phyloP scores from a whole-genome alignment of 2,888 invertebrate genomes.

The Trissoscelio sp. region DNA sequence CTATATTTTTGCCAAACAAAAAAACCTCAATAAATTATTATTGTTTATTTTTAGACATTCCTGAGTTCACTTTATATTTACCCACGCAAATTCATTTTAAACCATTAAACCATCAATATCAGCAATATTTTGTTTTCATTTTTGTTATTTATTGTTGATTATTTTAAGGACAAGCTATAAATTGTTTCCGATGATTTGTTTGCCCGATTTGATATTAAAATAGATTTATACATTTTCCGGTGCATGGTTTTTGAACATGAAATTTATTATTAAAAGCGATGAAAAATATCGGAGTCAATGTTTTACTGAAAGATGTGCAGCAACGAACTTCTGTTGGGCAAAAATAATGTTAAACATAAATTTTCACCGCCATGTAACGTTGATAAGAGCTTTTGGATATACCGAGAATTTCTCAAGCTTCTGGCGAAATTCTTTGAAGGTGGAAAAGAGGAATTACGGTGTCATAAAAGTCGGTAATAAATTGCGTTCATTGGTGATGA shows the following conservation, averaged over 20 bases:
- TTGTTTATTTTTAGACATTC: too few relatives aligned
- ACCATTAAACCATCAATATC: too few relatives aligned
- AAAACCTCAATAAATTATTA: too few relatives aligned
- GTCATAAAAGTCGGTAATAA: constrained; percentile 53
- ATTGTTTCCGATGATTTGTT: too few relatives aligned
- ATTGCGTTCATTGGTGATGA: constrained; percentile 33
- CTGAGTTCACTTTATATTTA: too few relatives aligned
- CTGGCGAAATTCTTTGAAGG: constrained; percentile 49
- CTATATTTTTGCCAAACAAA: too few relatives aligned
- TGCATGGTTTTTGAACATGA: background rate
- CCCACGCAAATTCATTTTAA: too few relatives aligned
- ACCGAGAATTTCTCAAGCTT: constrained; percentile 55
- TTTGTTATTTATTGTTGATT: too few relatives aligned
- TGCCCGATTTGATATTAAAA: too few relatives aligned
- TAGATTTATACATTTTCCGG: background rate
- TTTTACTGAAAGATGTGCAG: constrained; percentile 34
- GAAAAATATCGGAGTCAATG: constrained; percentile 30
- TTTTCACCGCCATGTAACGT: constrained; percentile 36
- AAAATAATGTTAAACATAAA: constrained; percentile 63
- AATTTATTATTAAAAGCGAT: constrained; percentile 31
- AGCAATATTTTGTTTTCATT: too few relatives aligned
- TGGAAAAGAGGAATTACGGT: constrained; percentile 45
- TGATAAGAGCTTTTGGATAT: constrained; percentile 58
- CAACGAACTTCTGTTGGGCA: constrained; percentile 33
- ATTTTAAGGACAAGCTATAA: too few relatives aligned